A percentile compares a stretch with the other conserved stretches of the same genome.
Evolutionary conservation across 37 sponge, comb jelly and placozoan genomes (phyloP).

Genomic region (Crambe crambe): DNA sequence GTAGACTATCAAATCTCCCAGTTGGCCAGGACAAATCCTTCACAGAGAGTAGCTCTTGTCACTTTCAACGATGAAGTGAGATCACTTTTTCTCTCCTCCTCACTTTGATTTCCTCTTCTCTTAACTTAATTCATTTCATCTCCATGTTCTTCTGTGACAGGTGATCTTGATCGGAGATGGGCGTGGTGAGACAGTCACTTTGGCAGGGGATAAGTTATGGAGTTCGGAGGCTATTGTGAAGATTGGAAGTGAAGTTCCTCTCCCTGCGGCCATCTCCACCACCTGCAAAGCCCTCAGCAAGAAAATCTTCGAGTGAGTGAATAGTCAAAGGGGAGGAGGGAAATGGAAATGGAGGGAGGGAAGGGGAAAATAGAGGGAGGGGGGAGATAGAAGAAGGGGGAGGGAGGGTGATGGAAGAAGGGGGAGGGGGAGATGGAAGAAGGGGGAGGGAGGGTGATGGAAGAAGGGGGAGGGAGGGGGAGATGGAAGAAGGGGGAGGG

Average conservation of each 20-base stretch:
- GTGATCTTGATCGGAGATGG: slow-evolving; percentile 83
- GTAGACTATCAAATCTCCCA: slow-evolving; percentile 74
- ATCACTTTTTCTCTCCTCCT: neutral
- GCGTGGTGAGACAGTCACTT: slow-evolving; percentile 50
- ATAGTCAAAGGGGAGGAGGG: neutral
- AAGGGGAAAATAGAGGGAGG: neutral
- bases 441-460: neutral
- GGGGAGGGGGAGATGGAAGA: neutral
- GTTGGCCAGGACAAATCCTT: slow-evolving; percentile 51
- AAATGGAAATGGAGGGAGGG: neutral
- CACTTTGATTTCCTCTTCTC: neutral
- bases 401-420: neutral
- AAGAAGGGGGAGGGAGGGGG: neutral
- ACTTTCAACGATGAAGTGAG: slow-evolving; percentile 87
- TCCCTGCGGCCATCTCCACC: slow-evolving; percentile 66
- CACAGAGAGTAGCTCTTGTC: slow-evolving; percentile 62
- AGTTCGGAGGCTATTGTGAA: slow-evolving; percentile 63
- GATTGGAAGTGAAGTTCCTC: slow-evolving; percentile 41
- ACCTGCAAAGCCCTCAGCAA: slow-evolving; percentile 55
- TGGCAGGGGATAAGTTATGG: slow-evolving; percentile 86
- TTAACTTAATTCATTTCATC: neutral
- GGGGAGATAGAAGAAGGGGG: neutral
- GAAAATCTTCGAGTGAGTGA: slow-evolving; percentile 74
- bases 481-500: neutral
- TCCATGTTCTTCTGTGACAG: slow-evolving; percentile 12